Percentiles rank a stretch among this genome's conserved stretches.
These are phyloP conservation scores for Phocoena phocoena DNA, from an alignment of 2,113 vertebrate genomes.

Conservation along the genomic window DNA sequence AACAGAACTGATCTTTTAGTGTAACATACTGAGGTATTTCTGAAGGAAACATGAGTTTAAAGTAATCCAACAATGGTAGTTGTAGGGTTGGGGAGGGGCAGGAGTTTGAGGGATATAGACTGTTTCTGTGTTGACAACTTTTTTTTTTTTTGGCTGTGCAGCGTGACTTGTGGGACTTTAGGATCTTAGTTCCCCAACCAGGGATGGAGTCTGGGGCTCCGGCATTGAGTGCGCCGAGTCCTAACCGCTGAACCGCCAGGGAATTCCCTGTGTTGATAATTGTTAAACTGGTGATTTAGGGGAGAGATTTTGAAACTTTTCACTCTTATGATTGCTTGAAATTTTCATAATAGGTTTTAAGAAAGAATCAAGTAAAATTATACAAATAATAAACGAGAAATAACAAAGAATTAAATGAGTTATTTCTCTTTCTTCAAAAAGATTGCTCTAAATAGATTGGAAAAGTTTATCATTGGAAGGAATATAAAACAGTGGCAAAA, in stretches of 20 bases:
- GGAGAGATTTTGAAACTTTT: background rate
- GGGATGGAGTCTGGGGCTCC: too few relatives aligned
- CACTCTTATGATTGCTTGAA: background rate
- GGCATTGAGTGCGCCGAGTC: rapidly evolving
- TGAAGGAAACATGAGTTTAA: background rate
- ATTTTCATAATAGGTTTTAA: background rate
- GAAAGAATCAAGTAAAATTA: background rate
- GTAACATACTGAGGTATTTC: background rate
- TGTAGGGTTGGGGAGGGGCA: background rate
- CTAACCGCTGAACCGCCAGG: too few relatives aligned
- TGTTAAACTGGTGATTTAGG: background rate
- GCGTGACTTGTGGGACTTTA: too few relatives aligned
- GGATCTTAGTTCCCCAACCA: too few relatives aligned
- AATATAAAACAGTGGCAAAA: background rate
- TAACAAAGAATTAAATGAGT: background rate
- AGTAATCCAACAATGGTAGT: background rate
- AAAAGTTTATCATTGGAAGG: background rate
- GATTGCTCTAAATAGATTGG: background rate
- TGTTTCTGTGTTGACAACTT: background rate
- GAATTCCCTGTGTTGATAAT: background rate
- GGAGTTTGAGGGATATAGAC: background rate
- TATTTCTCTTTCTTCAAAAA: background rate
- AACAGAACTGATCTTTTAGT: background rate
- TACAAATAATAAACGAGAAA: background rate
- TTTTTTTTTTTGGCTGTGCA: too few relatives aligned